Conservation (phyloP, 2,113 vertebrate species). For the Sphyrna mokarran region DNA sequence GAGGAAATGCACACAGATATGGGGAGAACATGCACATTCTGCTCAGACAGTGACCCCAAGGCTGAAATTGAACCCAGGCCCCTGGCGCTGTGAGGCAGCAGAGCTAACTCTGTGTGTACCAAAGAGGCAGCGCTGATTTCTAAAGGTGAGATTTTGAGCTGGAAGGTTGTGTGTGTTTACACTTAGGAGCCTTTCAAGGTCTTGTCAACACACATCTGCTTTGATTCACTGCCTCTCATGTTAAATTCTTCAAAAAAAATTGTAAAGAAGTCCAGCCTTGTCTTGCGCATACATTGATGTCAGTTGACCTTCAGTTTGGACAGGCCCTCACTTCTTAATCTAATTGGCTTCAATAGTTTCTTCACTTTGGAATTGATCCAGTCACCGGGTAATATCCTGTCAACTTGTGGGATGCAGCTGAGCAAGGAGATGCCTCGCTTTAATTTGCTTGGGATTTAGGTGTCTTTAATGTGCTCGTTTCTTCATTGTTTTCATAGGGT, state of each 20-base stretch:
- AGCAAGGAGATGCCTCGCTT: neutral
- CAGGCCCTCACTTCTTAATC: neutral
- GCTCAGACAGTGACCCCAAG: too few species aligned
- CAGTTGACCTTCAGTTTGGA: constrained; percentile 18
- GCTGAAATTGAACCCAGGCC: too few species aligned
- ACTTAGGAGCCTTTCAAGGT: neutral
- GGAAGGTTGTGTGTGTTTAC: neutral
- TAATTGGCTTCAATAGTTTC: constrained; percentile 30
- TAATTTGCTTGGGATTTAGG: neutral
- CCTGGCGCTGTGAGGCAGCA: too few species aligned
- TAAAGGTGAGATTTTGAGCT: neutral
- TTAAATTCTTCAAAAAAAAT: constrained; percentile 16
- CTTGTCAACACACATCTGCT: neutral
- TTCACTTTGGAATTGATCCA: neutral
- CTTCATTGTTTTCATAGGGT: neutral
- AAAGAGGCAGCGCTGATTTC: neutral
- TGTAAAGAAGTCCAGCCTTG: neutral
- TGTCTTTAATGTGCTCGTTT: neutral
- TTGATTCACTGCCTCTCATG: neutral
- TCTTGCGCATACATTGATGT: neutral
- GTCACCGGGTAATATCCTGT: neutral
- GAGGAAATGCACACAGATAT: too few species aligned
- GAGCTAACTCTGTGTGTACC: too few species aligned
- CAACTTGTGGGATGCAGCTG: neutral
- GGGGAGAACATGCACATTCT: too few species aligned